Percentiles rank a stretch among this genome's conserved stretches.
Conservation (phyloP, 2,113 vertebrate genomes). For the Fregetta grallaria region DNA sequence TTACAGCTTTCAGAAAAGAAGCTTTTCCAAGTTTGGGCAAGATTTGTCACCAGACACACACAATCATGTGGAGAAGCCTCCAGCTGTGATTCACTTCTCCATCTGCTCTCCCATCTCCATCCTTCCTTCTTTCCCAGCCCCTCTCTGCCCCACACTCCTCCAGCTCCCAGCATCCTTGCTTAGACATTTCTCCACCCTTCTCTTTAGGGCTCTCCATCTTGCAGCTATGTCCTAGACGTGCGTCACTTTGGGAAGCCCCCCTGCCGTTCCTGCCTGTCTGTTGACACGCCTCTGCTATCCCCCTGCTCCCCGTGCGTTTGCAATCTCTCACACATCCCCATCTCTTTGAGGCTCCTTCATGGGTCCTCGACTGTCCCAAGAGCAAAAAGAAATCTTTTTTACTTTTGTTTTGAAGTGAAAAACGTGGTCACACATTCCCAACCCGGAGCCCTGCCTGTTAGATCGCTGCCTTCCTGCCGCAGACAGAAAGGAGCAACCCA, state of each 20-base stretch:
- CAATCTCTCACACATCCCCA: neutral
- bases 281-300: neutral
- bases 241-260: neutral
- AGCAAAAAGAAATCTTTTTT: neutral
- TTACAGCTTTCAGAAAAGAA: neutral
- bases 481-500: neutral
- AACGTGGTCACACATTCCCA: neutral
- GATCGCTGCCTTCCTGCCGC: neutral
- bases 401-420: neutral
- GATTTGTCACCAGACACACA: neutral
- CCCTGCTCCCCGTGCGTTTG: fast-evolving
- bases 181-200: neutral
- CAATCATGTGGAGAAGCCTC: neutral
- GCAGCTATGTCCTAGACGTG: no score
- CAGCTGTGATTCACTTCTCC: neutral
- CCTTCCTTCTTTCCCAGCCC: neutral
- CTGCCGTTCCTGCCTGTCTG: fast-evolving
- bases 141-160: neutral
- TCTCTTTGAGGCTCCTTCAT: neutral
- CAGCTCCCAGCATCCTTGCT: neutral
- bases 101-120: neutral
- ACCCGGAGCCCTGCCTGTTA: neutral
- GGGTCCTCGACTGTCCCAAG: neutral
- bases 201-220: neutral
- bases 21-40: neutral